Base-by-base conservation (phyloP, 37 sponge, comb jelly and placozoan species). In the Ianthella basta region DNA sequence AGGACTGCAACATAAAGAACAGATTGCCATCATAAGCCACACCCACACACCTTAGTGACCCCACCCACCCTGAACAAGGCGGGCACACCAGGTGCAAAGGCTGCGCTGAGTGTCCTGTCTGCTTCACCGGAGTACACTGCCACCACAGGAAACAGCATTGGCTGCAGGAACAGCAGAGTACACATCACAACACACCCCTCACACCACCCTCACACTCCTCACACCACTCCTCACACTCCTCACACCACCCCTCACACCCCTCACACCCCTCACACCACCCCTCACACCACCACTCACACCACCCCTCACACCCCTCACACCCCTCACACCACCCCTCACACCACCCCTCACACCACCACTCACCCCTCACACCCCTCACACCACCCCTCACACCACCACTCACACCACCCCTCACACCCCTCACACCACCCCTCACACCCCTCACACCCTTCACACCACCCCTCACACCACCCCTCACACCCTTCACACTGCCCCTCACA, bases 131-230 rank as follows among this genome's bases (percentile, higher is more conserved):
- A 64, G 37, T 88, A 93, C 23, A 82, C 80, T 30, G 90, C 88
- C 29, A 87, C 80, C 8, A 93, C 85, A 39, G 90, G 93, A 78
- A 93, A 93, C 81, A 50, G 30, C 0, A 93, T 33, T 12, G 85
- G 81, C 89, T 88, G 82, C 18, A 54, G 39, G 25, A 41, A 15
- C 15, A 27, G 79, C 14, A 72, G 37, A 39, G 44, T 5, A 12
- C 2, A 15, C 40, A 78, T 19, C 38, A 53, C 72, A 70, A 1
- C 27, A 29, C 65, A 63, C 1, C 33, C 1, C 32, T n/a, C n/a
- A n/a, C n/a, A n/a, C n/a, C n/a, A n/a, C n/a, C n/a, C n/a, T n/a
- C n/a, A n/a, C n/a, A n/a, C n/a, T n/a, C n/a, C n/a, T n/a, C n/a
- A n/a, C 33, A 29, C 72, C 33, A 55, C 27, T 23, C 41, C 57